Conservation (phyloP, 2,797 vertebrate genomes). For the Poeciliopsis presidionis region DNA sequence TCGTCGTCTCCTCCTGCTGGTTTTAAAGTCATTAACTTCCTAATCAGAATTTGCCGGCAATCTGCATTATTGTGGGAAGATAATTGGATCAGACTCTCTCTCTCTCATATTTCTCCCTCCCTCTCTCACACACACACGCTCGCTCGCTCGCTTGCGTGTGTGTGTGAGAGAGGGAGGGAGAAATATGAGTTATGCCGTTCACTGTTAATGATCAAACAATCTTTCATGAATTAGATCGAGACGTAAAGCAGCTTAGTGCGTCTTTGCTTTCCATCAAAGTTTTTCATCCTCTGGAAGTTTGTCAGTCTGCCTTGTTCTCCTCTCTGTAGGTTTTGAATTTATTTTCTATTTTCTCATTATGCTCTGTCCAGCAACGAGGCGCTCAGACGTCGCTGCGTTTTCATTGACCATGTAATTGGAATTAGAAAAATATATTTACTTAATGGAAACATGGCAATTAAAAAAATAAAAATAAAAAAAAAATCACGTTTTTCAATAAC, state of each 20-base stretch:
- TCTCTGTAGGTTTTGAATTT: no score
- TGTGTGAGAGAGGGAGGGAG: slow-evolving; percentile 6
- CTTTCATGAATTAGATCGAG: slow-evolving; percentile 19
- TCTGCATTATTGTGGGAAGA: slow-evolving; percentile 39
- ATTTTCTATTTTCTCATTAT: no score
- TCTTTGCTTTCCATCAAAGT: slow-evolving; percentile 25
- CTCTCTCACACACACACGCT: no score
- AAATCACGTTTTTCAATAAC: no score
- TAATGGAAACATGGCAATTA: no score
- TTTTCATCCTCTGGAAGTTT: slow-evolving; percentile 5
- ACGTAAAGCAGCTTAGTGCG: slow-evolving; percentile 23
- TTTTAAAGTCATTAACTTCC: slow-evolving; percentile 62
- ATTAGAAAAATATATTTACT: no score
- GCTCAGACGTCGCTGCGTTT: no score
- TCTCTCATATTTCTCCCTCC: no score
- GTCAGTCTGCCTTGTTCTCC: background rate
- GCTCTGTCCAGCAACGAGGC: no score
- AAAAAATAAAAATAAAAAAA: no score
- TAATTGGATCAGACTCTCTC: slow-evolving; percentile 53
- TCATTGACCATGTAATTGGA: no score
- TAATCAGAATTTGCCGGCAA: slow-evolving; percentile 53
- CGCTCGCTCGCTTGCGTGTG: background rate
- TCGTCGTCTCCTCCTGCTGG: slow-evolving; percentile 27
- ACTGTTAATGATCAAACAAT: slow-evolving; percentile 15
- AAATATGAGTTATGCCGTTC: slow-evolving; percentile 22